These are phyloP conservation scores for Drosophila albomicans DNA, from an alignment of 1,140 invertebrate genomes.

Conservation along the genomic window DNA sequence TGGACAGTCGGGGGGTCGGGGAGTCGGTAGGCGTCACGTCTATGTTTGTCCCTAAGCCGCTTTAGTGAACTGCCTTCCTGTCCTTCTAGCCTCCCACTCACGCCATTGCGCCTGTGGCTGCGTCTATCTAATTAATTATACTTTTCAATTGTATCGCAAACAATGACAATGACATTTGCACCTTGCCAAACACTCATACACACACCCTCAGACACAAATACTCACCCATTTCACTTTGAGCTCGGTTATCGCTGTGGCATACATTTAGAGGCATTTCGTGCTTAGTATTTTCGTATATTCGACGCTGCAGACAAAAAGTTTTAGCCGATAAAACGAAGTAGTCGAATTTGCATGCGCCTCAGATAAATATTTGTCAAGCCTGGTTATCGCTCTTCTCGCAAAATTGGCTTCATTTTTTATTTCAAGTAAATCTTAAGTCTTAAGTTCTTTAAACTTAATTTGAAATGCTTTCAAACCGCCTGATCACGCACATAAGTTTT, in stretches of 20 bases:
- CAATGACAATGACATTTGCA: constrained; percentile 78
- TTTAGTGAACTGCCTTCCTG: constrained; percentile 55
- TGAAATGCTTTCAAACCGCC: background rate
- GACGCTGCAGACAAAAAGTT: constrained; percentile 61
- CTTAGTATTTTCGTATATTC: constrained; percentile 18
- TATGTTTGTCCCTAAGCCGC: constrained; percentile 63
- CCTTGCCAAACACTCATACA: constrained; percentile 5
- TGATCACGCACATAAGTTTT: no score
- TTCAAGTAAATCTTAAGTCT: background rate
- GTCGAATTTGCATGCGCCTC: constrained; percentile 61
- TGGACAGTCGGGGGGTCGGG: no score
- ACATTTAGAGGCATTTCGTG: constrained; percentile 43
- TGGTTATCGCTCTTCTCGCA: constrained; percentile 48
- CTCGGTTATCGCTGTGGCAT: constrained; percentile 65
- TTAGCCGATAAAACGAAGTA: constrained; percentile 16
- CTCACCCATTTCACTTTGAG: constrained; percentile 53
- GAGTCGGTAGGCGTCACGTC: background rate
- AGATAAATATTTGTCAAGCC: constrained; percentile 63
- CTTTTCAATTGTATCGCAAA: constrained; percentile 82
- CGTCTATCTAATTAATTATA: constrained; percentile 80
- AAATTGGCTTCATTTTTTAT: background rate
- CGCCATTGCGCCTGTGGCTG: constrained; percentile 16
- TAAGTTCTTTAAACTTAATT: background rate
- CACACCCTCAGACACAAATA: background rate
- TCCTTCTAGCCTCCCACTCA: background rate